These are phyloP conservation scores for Megaceryle alcyon DNA, from an alignment of 2,797 vertebrate species.

Conservation along the genomic window DNA sequence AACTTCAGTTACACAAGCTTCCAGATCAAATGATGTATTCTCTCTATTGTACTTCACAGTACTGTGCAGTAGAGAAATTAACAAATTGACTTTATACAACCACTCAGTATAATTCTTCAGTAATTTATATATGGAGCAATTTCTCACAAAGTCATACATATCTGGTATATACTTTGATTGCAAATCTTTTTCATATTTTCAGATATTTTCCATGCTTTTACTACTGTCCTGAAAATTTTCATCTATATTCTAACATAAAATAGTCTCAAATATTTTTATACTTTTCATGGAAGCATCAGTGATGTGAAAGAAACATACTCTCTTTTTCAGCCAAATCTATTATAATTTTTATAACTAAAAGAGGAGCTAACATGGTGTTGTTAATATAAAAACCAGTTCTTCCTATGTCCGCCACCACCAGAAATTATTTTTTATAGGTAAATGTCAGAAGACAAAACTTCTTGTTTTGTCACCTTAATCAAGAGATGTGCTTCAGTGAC, in stretches of 20 bases:
- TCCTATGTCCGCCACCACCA: background rate
- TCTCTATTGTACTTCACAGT: background rate
- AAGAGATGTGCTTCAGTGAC: background rate
- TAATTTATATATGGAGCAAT: background rate
- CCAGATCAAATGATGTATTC: background rate
- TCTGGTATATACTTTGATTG: background rate
- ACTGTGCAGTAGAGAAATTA: background rate
- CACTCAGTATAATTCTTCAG: background rate
- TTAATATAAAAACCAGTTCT: background rate
- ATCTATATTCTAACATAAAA: background rate
- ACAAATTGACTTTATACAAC: constrained; percentile 8
- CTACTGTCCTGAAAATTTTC: background rate
- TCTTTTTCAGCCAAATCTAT: background rate
- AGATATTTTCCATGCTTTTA: background rate
- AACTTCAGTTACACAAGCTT: background rate
- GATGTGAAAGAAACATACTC: rapidly evolving
- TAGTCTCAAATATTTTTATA: background rate
- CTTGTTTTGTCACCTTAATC: background rate
- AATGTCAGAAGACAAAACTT: background rate
- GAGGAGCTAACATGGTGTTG: background rate
- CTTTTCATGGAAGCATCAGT: background rate
- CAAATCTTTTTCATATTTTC: background rate
- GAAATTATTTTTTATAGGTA: background rate
- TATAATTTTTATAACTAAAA: background rate
- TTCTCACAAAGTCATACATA: background rate